A percentile compares a stretch with the other conserved stretches of the same genome.
Conservation (phyloP, 2,113 vertebrate genomes). For the Phaethornis superciliosus region DNA sequence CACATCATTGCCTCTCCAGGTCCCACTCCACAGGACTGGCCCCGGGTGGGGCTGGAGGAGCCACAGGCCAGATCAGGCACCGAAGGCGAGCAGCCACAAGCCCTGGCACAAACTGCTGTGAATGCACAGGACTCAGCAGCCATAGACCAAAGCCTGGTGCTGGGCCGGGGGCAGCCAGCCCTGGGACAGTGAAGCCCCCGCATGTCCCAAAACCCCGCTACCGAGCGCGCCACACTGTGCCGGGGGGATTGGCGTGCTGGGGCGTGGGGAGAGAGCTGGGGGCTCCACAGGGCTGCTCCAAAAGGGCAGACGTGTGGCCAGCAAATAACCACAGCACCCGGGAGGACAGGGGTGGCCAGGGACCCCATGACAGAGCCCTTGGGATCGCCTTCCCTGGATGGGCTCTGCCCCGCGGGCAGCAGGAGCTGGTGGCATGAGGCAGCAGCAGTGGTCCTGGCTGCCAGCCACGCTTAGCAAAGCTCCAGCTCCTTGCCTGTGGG, state of each 20-base stretch:
- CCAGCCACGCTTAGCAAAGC: no score
- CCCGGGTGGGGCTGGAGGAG: not conserved
- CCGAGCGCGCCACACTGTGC: not conserved
- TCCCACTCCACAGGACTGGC: not conserved
- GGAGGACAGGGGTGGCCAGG: not conserved
- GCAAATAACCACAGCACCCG: not conserved
- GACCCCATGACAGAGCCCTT: not conserved
- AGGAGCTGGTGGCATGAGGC: no score
- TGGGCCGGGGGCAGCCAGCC: not conserved
- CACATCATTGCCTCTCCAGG: not conserved
- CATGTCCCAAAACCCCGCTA: conserved; percentile 31
- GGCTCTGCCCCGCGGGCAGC: not conserved
- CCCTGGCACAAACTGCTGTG: not conserved
- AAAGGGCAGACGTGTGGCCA: no score
- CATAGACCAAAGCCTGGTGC: conserved; percentile 36
- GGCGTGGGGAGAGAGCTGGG: not conserved
- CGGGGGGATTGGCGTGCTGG: not conserved
- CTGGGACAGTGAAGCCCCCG: conserved; percentile 42
- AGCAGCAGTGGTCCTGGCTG: no score
- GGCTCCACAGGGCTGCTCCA: not conserved
- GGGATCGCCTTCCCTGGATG: not conserved
- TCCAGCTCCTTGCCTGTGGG: no score
- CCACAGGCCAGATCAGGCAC: not conserved
- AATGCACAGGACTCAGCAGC: conserved; percentile 41
- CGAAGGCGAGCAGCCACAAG: not conserved